These are phyloP conservation scores for Zapus hudsonius DNA, from an alignment of 2,113 vertebrate genomes.

Conservation along the genomic window DNA sequence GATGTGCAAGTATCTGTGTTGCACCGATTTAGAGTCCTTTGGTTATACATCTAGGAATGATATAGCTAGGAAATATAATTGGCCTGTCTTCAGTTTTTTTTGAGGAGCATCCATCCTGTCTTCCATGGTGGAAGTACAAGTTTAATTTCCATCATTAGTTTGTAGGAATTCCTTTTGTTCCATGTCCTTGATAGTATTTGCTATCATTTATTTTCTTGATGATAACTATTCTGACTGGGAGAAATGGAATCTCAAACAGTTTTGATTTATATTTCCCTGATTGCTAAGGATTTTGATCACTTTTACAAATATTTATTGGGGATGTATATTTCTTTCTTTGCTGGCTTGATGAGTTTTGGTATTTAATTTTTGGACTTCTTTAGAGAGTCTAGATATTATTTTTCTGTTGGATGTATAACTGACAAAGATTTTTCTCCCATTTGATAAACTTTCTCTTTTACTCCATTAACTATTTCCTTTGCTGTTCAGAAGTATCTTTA, in stretches of 20 bases:
- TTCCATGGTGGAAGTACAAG: not conserved
- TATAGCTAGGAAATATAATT: not conserved
- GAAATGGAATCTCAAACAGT: not conserved
- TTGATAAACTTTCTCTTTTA: not conserved
- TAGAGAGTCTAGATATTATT: not conserved
- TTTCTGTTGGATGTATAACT: not conserved
- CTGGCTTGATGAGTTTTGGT: not conserved
- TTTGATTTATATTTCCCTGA: not conserved
- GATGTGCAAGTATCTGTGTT: not conserved
- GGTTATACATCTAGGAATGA: not conserved
- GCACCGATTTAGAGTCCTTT: not conserved
- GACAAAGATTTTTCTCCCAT: not conserved
- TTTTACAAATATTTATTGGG: not conserved
- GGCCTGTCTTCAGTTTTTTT: not conserved
- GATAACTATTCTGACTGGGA: not conserved
- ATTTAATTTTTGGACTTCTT: not conserved
- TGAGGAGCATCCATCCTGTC: not conserved
- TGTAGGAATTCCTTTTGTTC: not conserved
- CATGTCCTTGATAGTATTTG: accelerated
- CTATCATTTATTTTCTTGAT: no score
- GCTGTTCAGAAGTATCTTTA: no score
- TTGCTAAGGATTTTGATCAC: not conserved
- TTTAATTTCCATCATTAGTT: not conserved
- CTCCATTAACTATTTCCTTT: no score
- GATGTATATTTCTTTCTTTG: not conserved